phyloP scores from a whole-genome alignment of 2,888 invertebrate genomes.

The Sialis lutaria region DNA sequence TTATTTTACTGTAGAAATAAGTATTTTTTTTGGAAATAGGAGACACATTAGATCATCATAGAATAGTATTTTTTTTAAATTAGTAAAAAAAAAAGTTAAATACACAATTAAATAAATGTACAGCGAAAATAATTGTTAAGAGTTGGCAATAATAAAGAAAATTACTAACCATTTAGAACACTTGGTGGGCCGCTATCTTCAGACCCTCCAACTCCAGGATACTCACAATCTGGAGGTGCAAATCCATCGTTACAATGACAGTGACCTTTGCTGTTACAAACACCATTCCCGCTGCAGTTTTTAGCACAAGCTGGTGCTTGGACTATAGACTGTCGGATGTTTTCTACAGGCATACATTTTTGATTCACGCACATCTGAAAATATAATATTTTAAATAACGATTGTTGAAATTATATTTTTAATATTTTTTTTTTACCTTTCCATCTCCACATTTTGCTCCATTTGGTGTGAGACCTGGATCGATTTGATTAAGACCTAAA shows the following conservation, averaged over 20 bases:
- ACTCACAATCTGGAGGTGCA: conserved; percentile 70
- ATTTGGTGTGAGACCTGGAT: conserved; percentile 91
- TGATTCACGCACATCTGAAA: conserved; percentile 82
- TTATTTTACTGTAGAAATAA: too few species aligned
- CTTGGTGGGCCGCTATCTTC: conserved; percentile 81
- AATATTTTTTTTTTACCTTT: conserved; percentile 35
- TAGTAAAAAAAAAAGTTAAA: too few species aligned
- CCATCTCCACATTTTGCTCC: conserved; percentile 79
- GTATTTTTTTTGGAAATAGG: too few species aligned
- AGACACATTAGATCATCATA: too few species aligned
- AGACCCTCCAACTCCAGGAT: conserved; percentile 81
- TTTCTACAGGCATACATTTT: conserved; percentile 59
- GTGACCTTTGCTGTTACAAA: conserved; percentile 76
- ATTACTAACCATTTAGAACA: conserved; percentile 52
- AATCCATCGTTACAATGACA: conserved; percentile 90
- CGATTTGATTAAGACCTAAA: conserved; percentile 73
- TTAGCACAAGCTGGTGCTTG: conserved; percentile 48
- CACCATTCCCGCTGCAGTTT: conserved; percentile 68
- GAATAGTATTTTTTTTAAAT: too few species aligned
- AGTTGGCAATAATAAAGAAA: too few species aligned
- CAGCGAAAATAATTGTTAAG: too few species aligned
- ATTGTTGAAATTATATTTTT: neutral
- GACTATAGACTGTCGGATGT: conserved; percentile 32
- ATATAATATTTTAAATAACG: conserved; percentile 8
- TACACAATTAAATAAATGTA: too few species aligned